phyloP scores from a whole-genome alignment of 1,140 invertebrate genomes.

The Zaprionus camerounensis region DNA sequence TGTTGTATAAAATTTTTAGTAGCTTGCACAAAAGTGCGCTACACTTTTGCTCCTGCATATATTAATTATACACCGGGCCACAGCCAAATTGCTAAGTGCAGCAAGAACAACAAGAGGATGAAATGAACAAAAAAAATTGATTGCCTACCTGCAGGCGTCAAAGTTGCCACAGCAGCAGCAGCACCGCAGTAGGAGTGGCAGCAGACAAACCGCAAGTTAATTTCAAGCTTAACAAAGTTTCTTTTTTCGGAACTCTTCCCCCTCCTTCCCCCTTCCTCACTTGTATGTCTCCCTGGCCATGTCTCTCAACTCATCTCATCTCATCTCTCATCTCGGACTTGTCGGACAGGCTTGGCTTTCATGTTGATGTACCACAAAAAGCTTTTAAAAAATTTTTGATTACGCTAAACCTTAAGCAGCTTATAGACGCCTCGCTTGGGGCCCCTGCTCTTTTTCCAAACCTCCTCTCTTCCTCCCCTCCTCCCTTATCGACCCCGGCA shows the following conservation, averaged over 20 bases:
- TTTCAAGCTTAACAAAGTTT: constrained; percentile 80
- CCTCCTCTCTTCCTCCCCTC: not conserved
- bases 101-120: constrained; percentile 31
- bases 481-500: not conserved
- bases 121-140: constrained; percentile 58
- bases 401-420: constrained; percentile 81
- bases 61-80: constrained; percentile 66
- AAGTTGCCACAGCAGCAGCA: constrained; percentile 55
- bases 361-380: constrained; percentile 75
- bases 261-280: not conserved
- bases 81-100: constrained; percentile 71
- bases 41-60: constrained; percentile 57
- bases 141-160: constrained; percentile 79
- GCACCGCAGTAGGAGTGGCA: not conserved
- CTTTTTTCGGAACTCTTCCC: constrained; percentile 37
- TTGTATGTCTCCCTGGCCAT: not conserved
- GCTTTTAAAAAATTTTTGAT: constrained; percentile 83
- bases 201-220: constrained; percentile 80
- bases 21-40: constrained; percentile 55
- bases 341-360: constrained; percentile 51
- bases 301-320: constrained; percentile 14
- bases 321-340: constrained; percentile 25
- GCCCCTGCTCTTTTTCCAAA: not conserved
- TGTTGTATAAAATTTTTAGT: constrained; percentile 76
- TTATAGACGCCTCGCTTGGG: constrained; percentile 53